Conservation (phyloP, 2,888 invertebrate genomes). For the Diarsia mendica region DNA sequence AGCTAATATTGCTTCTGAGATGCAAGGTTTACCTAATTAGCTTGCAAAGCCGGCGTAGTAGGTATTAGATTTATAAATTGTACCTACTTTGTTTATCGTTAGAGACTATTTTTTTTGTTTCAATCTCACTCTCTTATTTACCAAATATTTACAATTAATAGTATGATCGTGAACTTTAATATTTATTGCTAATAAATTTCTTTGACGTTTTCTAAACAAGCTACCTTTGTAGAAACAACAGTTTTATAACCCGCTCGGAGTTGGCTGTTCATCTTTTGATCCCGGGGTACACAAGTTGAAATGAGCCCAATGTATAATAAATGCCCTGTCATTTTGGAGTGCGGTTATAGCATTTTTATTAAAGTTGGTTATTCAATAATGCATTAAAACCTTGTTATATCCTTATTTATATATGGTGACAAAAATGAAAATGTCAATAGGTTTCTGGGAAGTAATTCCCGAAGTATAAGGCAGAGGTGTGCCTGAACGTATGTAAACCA, state of each 20-base stretch:
- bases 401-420: no score
- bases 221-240: constrained; percentile 12
- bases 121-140: neutral
- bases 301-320: constrained; percentile 19
- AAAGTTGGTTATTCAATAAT: constrained; percentile 5
- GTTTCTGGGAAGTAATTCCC: no score
- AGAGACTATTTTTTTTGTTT: neutral
- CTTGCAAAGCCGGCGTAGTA: neutral
- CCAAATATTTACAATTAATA: neutral
- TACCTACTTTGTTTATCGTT: neutral
- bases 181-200: neutral
- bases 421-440: no score
- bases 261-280: constrained; percentile 29
- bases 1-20: neutral
- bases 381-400: neutral
- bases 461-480: no score
- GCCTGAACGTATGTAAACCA: no score
- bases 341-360: neutral
- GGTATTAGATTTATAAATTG: neutral
- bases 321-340: constrained; percentile 22
- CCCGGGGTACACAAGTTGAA: constrained; percentile 14
- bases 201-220: constrained; percentile 1
- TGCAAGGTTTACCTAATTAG: constrained; percentile 15
- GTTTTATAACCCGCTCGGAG: constrained; percentile 7
- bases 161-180: neutral